These are phyloP conservation scores for Hylomyscus alleni DNA, from an alignment of 2,797 vertebrate genomes.

Conservation along the genomic window DNA sequence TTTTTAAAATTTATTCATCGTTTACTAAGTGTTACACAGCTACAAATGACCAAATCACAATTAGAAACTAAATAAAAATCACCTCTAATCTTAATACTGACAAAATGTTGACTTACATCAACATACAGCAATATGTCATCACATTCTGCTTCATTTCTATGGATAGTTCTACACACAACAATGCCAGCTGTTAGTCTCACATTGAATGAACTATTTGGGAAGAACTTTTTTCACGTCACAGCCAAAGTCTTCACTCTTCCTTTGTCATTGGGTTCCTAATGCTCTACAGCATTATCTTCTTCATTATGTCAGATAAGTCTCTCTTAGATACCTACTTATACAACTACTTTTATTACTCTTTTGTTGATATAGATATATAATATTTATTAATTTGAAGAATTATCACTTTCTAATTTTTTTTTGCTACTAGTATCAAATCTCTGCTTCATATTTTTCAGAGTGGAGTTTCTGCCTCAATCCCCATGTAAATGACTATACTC, in stretches of 20 bases:
- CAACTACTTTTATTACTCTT: slow-evolving; percentile 24
- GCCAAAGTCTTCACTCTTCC: background rate
- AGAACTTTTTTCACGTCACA: background rate
- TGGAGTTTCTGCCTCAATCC: background rate
- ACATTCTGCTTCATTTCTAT: background rate
- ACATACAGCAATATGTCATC: background rate
- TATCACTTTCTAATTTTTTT: slow-evolving; percentile 30
- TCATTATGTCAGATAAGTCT: background rate
- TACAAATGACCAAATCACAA: background rate
- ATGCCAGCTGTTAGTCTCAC: background rate
- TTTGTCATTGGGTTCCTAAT: background rate
- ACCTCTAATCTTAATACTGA: background rate
- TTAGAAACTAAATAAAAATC: background rate
- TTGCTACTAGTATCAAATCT: background rate
- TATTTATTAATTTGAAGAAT: background rate
- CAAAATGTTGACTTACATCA: background rate
- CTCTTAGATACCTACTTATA: background rate
- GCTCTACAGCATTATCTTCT: background rate
- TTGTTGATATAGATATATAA: background rate
- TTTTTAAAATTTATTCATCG: slow-evolving; percentile 27
- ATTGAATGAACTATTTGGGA: background rate
- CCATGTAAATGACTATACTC: background rate
- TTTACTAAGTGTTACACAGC: background rate
- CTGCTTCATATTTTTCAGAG: background rate
- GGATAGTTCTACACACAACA: background rate